Evolutionary conservation across 2,888 invertebrate species (phyloP), one percentile per base, ranked within the genome.

Genomic region (Lutraria lutraria): DNA sequence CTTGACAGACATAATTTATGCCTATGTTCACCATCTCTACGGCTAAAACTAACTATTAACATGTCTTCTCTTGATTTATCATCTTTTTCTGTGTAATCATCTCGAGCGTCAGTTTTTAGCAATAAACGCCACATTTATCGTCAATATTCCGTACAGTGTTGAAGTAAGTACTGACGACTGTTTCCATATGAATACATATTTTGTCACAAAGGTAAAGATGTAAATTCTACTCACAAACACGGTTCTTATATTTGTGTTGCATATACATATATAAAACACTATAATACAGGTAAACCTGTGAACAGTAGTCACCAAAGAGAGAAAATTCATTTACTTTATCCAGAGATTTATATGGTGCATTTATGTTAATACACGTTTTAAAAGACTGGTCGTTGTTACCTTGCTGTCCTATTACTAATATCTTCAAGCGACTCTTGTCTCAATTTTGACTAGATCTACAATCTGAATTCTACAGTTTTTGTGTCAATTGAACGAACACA

Each of bases 31-130:
- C 76, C 76, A 68, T 34, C 53, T 53, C 25, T 34, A 34, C 79
- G 34, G n/a, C 54, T 81, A 31, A 82, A 81, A 87, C 68, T 82
- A 63, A 68, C 82, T 72, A 82, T 87, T 81, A 82, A 87, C 29
- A 76, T 87, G 72, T 87, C 86, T 63, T 29, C 19, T 0, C 34
- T 53, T 86, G 81, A 86, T 87, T 25, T 76, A 87, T 81, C 12
- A 54, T 53, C 15, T 82, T n/a, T 72, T 68, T 76, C 52, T 34
- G n/a, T 85, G 60, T 80, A 80, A 80, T 56, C 34, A 54, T 60
- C 15, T 53, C 52, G 53, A 12, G 80, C 54, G 81, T 81, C 54
- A 53, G 12, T 72, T 85, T 85, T 85, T 80, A 21, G 19, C 85
- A 43, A 85, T 85, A 56, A 85, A 85, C 43, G 80, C 54, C 85